Base-by-base conservation (phyloP, 2,113 vertebrate genomes). In the Serilophus lunatus region DNA sequence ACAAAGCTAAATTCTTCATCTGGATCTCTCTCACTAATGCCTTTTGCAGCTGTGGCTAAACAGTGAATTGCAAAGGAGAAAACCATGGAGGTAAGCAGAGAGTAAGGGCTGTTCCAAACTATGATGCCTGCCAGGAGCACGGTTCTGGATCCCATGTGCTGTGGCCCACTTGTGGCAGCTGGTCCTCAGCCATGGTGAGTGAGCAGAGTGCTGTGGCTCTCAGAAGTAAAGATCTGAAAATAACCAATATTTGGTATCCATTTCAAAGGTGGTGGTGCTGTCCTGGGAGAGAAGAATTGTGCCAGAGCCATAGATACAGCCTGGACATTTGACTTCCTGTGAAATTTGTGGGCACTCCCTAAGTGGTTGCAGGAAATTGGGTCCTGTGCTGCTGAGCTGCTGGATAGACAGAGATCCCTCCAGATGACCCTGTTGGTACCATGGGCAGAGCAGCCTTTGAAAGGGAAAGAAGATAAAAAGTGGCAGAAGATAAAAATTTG, bases 101-200 rank as follows among this genome's bases (percentile, higher is more conserved):
- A 70, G 61, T 22, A 63, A 9, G 35, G 49, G 18, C 25, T 57
- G 18, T 33, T 56, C 25, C 36, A 13, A 36, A 2, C 4, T 12
- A 63, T 82, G 75, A 33, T 54, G 70, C 35, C n/a, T 19, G 36
- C 13, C 0, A 2, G 33, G 0, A 7, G 15, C 2, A 3, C 0
- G 0, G 31, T 4, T 4, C 7, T 0, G 0, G 10, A 6, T 14
- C 44, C 61, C 35, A 28, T 0, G 1, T 3, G 13, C 66, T 7
- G 12, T 7, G 28, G 28, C 23, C n/a, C 3, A 0, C 3, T 33
- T 22, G 25, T 49, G 18, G 31, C 1, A 10, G 42, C 60, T 71
- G 61, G 2, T 40, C 26, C 64, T 50, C 4, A 2, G 5, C 53
- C 0, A 0, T 8, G 10, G 10, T 0, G 3, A 35, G 40, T 1